Evolutionary conservation across 2,888 invertebrate genomes (phyloP), one percentile per base, ranked within the genome.

Genomic region (Ceramica pisi): DNA sequence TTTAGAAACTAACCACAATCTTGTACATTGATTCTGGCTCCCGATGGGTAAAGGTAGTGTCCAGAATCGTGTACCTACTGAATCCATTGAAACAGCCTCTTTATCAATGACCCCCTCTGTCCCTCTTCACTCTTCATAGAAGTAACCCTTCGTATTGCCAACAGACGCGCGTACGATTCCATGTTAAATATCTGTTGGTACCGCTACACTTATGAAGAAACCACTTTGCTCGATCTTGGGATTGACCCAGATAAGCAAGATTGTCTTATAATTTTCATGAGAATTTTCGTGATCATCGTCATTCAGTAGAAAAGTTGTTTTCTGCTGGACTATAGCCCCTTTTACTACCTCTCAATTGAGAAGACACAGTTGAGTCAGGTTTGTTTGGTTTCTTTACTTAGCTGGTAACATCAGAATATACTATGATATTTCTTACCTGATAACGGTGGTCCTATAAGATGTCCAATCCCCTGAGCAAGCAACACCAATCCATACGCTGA

Each of bases 391-490:
- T 50, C 50, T 21, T 10, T 50, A 26, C 26, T 26, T 2, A 31
- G n/a, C 21, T 23, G 9, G 19, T 60, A 16, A n/a, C 35, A 35
- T 21, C 10, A 38, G 38, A 16, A 21, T n/a, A 38, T 10, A 50
- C 8, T 48, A 14, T 10, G 1, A 0, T 0, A 23, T 57, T 19
- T 35, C 87, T 86, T 81, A 97, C 99, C 99, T 88, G 98, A 99
- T 67, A 99, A 92, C 0, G 99, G 99, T 10, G 99, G 99, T 64
- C 99, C 99, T 76, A 98, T 96, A 61, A 99, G 96, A 95, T 98
- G 99, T 7, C 99, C 99, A 77, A 99, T 97, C 19, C 99, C 99
- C 93, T 99, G 99, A 75, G 98, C 98, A 68, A 99, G 95, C 85
- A 99, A 95, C 83, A 98, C 97, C 85, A 99, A 93, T 23, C 99